Conservation (phyloP, 2,797 vertebrate species). For the Phoebastria nigripes region DNA sequence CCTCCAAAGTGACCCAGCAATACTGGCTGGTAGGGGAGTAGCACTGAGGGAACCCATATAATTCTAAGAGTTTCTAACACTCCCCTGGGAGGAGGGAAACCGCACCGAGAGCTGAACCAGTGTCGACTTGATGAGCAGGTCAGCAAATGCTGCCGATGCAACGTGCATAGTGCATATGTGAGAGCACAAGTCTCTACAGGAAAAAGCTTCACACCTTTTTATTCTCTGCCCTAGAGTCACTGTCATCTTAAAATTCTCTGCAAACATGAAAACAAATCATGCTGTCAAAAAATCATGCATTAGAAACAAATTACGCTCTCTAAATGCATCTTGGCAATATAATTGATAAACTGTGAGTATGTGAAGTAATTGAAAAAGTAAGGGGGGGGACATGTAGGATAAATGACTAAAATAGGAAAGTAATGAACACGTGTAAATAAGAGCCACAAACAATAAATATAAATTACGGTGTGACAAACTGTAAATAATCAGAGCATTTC, state of each 20-base stretch:
- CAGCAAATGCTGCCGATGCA: neutral
- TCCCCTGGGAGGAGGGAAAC: neutral
- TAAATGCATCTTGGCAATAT: conserved; percentile 38
- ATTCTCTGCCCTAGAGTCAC: neutral
- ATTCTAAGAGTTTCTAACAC: neutral
- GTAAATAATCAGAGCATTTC: conserved; percentile 60
- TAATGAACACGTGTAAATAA: conserved; percentile 63
- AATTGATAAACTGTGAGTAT: conserved; percentile 52
- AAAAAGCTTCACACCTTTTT: neutral
- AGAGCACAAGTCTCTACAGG: neutral
- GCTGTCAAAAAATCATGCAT: conserved; percentile 47
- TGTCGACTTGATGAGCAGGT: neutral
- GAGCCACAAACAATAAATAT: conserved; percentile 61
- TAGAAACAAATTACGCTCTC: conserved; percentile 49
- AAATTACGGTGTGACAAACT: conserved; percentile 37
- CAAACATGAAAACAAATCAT: conserved; percentile 58
- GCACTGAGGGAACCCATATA: neutral
- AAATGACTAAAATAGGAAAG: conserved; percentile 54
- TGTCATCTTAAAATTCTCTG: neutral
- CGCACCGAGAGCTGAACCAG: neutral
- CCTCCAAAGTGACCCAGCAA: neutral
- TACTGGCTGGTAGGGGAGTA: neutral
- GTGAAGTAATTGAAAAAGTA: conserved; percentile 51
- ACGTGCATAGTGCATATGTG: accelerated
- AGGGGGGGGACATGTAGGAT: neutral